These are phyloP conservation scores for Meteorus cinctellus DNA, from an alignment of 2,888 invertebrate species.

Conservation along the genomic window DNA sequence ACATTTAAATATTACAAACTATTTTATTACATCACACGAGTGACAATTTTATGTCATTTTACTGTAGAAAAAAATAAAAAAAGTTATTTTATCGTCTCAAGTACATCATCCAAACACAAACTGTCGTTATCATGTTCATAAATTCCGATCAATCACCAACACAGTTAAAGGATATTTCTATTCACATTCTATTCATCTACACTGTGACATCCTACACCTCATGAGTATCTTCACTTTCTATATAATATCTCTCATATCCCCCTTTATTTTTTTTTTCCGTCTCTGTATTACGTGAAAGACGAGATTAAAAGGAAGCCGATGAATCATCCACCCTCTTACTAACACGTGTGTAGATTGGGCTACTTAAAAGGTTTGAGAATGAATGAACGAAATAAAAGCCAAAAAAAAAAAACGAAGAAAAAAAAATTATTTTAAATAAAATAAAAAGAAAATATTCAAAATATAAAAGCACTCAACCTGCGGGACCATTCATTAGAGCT, in stretches of 20 bases:
- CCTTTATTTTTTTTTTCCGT: not conserved
- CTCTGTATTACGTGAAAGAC: conserved; percentile 30
- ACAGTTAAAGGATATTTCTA: not conserved
- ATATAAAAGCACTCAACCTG: not conserved
- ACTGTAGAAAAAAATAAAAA: too few species aligned
- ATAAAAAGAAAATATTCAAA: not conserved
- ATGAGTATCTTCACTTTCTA: not conserved
- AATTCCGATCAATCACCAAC: too few species aligned
- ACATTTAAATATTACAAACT: not conserved
- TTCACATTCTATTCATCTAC: not conserved
- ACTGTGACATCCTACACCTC: not conserved
- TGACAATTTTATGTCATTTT: too few species aligned
- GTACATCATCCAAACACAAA: too few species aligned
- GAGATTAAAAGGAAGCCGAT: conserved; percentile 36
- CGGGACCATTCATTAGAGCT: not conserved
- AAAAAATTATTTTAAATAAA: not conserved
- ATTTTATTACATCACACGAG: not conserved
- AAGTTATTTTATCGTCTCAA: too few species aligned
- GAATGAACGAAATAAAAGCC: not conserved
- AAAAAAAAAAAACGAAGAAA: not conserved
- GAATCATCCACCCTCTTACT: conserved; percentile 29
- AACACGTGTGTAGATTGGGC: not conserved
- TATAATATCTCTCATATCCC: not conserved
- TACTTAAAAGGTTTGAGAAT: too few species aligned
- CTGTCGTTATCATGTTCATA: too few species aligned